Evolutionary conservation across 2,797 vertebrate species (phyloP).

Genomic region (Micromesistius poutassou): DNA sequence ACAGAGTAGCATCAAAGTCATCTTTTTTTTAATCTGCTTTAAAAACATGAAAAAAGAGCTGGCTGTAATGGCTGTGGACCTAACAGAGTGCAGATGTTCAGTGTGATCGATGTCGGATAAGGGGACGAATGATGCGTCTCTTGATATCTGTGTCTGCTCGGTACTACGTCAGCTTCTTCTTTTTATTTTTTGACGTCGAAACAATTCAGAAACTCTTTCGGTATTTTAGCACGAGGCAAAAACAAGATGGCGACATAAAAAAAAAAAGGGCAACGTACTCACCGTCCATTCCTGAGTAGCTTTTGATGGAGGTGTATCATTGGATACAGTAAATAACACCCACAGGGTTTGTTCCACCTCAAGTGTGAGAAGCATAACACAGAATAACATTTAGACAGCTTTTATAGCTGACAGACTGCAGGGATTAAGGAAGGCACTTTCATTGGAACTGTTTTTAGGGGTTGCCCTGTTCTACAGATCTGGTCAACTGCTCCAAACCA

Average conservation of each 20-base stretch:
- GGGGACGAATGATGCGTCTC: not conserved
- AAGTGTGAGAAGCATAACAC: constrained; percentile 31
- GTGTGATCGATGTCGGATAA: not conserved
- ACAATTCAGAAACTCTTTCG: not conserved
- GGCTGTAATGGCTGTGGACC: not conserved
- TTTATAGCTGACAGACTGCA: constrained; percentile 27
- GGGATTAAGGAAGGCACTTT: constrained; percentile 40
- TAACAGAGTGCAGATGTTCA: not conserved
- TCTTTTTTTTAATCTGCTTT: not conserved
- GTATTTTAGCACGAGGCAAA: not conserved
- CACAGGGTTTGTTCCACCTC: constrained; percentile 35
- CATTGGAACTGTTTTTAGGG: constrained; percentile 29
- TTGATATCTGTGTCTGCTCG: constrained; percentile 14
- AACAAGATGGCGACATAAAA: constrained; percentile 9
- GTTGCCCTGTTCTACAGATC: constrained; percentile 16
- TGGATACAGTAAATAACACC: constrained; percentile 47
- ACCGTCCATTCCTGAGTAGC: constrained; percentile 29
- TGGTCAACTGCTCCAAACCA: constrained; percentile 6
- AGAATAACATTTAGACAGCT: constrained; percentile 63
- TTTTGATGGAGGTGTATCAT: constrained; percentile 42
- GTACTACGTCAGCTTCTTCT: constrained; percentile 13
- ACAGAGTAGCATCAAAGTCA: not conserved
- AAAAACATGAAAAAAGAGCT: not conserved
- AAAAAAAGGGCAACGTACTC: constrained; percentile 13
- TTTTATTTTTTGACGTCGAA: not conserved